phyloP scores from a whole-genome alignment of 1,140 invertebrate genomes.

The Pseudachorutes palmiensis region DNA sequence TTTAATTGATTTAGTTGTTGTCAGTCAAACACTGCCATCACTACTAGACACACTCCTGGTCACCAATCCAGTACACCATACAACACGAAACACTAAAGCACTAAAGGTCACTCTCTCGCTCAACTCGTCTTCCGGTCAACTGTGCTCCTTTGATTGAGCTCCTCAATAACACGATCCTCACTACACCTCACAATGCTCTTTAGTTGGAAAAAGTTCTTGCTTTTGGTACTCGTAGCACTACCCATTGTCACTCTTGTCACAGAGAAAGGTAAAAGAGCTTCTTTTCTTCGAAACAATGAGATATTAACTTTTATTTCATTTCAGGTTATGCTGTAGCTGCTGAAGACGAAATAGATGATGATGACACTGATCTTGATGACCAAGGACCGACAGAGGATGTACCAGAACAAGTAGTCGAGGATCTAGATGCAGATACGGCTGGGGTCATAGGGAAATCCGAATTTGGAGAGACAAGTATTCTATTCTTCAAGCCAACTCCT shows the following conservation, averaged over 20 bases:
- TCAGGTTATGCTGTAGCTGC: slow-evolving; percentile 53
- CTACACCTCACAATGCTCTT: slow-evolving; percentile 28
- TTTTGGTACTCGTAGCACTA: slow-evolving; percentile 31
- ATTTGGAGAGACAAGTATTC: slow-evolving; percentile 81
- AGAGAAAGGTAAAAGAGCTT: slow-evolving; percentile 25
- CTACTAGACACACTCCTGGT: neutral
- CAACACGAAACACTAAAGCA: neutral
- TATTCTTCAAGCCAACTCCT: slow-evolving; percentile 75
- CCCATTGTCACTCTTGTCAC: slow-evolving; percentile 31
- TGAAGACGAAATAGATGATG: slow-evolving; percentile 67
- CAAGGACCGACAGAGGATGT: slow-evolving; percentile 52
- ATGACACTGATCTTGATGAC: slow-evolving; percentile 62
- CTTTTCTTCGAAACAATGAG: neutral
- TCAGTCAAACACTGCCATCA: neutral
- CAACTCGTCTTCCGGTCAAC: neutral
- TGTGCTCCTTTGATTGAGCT: neutral
- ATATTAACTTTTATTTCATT: slow-evolving; percentile 39
- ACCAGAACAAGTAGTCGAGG: slow-evolving; percentile 40
- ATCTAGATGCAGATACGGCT: slow-evolving; percentile 49
- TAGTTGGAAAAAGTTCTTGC: slow-evolving; percentile 30
- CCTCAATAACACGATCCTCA: neutral
- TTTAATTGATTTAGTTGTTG: neutral
- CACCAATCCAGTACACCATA: neutral
- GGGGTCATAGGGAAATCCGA: slow-evolving; percentile 58
- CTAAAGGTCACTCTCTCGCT: neutral